Conservation (phyloP, 2,888 invertebrate genomes). For the Agriopis leucophaearia region DNA sequence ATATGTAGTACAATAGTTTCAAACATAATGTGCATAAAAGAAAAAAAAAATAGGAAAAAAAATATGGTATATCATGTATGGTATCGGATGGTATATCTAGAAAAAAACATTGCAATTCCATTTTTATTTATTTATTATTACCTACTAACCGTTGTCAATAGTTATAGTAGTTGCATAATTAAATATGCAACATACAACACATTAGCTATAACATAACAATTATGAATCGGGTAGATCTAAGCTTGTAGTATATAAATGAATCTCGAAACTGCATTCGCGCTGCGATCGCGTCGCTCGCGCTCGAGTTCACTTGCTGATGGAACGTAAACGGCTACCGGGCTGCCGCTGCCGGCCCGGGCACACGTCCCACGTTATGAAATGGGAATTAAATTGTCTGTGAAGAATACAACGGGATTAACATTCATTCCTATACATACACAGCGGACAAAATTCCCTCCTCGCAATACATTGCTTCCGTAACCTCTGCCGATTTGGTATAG, state of each 20-base stretch:
- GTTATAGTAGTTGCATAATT: too few relatives aligned
- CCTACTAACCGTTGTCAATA: too few relatives aligned
- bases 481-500: slow-evolving; percentile 10
- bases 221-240: slow-evolving; percentile 21
- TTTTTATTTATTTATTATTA: too few relatives aligned
- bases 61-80: too few relatives aligned
- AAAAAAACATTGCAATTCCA: too few relatives aligned
- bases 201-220: background rate
- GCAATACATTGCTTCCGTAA: slow-evolving; percentile 50
- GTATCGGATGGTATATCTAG: too few relatives aligned
- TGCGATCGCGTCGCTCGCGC: slow-evolving; percentile 56
- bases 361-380: slow-evolving; percentile 71
- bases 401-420: slow-evolving; percentile 71
- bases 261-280: slow-evolving; percentile 40
- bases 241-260: slow-evolving; percentile 29
- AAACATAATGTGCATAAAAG: too few relatives aligned
- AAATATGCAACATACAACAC: background rate
- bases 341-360: slow-evolving; percentile 49
- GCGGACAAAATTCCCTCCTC: slow-evolving; percentile 29
- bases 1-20: too few relatives aligned
- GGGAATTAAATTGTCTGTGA: slow-evolving; percentile 79
- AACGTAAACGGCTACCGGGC: slow-evolving; percentile 50
- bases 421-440: slow-evolving; percentile 49
- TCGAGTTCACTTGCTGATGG: slow-evolving; percentile 60
- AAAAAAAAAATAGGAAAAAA: too few relatives aligned